phyloP scores from a whole-genome alignment of 2,797 vertebrate species.

The Lutjanus campechanus region DNA sequence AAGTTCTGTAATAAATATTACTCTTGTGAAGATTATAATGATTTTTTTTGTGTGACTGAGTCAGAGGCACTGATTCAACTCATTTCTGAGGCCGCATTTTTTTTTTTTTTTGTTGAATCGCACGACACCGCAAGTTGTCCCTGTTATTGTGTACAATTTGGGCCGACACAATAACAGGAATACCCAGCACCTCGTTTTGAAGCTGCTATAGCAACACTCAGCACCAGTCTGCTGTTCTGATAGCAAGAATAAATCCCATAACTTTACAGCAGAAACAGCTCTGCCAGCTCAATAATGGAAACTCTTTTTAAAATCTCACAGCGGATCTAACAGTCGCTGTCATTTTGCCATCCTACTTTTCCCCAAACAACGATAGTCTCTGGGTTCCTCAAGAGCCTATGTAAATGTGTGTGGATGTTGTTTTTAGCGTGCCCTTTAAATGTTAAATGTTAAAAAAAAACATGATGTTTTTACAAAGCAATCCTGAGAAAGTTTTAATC shows the following conservation, averaged over 20 bases:
- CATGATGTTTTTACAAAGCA: background rate
- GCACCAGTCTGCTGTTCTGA: background rate
- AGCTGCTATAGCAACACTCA: background rate
- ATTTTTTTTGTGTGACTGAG: constrained; percentile 3
- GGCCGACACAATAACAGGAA: background rate
- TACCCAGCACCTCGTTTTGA: background rate
- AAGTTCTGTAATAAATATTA: background rate
- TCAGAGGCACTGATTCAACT: background rate
- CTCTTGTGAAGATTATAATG: background rate
- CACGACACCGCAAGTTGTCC: background rate
- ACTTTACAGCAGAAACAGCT: background rate
- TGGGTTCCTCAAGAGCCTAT: background rate
- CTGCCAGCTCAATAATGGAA: background rate
- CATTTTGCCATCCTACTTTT: background rate
- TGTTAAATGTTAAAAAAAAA: no score
- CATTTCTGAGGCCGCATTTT: background rate
- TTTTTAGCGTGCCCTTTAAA: no score
- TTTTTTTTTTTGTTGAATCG: background rate
- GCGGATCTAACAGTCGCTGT: background rate
- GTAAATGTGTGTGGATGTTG: no score
- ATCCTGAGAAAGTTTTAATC: background rate
- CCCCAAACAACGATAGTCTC: background rate
- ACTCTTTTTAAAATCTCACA: background rate
- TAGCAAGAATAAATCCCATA: background rate
- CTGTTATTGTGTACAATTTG: background rate